phyloP scores from a whole-genome alignment of 2,888 invertebrate species.

The Epinotia brunnichana region DNA sequence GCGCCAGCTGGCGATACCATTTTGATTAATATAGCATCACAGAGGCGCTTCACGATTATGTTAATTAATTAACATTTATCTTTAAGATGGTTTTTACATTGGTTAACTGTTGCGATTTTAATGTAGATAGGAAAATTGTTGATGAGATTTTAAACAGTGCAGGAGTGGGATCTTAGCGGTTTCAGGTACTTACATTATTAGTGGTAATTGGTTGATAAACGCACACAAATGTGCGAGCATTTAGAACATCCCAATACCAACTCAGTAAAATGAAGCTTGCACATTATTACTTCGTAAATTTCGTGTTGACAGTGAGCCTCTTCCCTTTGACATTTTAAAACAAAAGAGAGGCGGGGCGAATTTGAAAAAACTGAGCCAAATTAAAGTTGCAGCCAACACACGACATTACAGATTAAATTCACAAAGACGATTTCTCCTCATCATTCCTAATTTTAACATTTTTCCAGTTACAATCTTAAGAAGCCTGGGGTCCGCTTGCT shows the following conservation, averaged over 20 bases:
- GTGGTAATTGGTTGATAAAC: background rate
- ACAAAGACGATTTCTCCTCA: too few relatives aligned
- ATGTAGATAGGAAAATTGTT: background rate
- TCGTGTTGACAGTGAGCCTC: too few relatives aligned
- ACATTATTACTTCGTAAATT: too few relatives aligned
- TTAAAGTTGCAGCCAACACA: too few relatives aligned
- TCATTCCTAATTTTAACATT: too few relatives aligned
- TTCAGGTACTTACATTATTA: background rate
- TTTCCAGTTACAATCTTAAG: too few relatives aligned
- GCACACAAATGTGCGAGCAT: background rate
- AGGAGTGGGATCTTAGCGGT: background rate
- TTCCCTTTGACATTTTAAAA: too few relatives aligned
- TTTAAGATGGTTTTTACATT: background rate
- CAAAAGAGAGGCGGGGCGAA: too few relatives aligned
- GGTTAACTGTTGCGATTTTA: slow-evolving; percentile 15
- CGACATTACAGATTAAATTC: too few relatives aligned
- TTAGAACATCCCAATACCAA: background rate
- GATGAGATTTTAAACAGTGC: background rate
- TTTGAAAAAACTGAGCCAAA: too few relatives aligned
- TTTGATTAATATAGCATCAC: slow-evolving; percentile 26
- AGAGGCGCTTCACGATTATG: slow-evolving; percentile 24
- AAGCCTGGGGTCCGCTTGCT: too few relatives aligned
- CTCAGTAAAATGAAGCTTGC: background rate
- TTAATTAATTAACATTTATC: slow-evolving; percentile 33
- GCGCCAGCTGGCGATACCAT: slow-evolving; percentile 20